Evolutionary conservation across 2,113 vertebrate species (phyloP).

Genomic region (Machaerirhynchus nigripectus): DNA sequence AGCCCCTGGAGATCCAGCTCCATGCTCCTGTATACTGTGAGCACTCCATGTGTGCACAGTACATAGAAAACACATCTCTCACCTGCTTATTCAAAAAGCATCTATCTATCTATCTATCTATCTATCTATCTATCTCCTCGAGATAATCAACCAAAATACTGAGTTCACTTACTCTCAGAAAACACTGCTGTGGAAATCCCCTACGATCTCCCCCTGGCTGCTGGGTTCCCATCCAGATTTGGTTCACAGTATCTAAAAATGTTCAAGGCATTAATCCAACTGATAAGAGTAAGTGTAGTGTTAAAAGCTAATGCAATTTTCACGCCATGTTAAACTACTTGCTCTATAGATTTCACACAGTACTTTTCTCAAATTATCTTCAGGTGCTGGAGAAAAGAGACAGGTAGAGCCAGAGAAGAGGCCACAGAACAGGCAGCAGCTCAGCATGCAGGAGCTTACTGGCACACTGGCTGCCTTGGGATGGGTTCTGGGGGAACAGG

Average conservation of each 20-base stretch:
- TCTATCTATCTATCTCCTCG: not conserved
- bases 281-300: not conserved
- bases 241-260: not conserved
- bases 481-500: not conserved
- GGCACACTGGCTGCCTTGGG: not conserved
- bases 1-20: not conserved
- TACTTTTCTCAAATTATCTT: not conserved
- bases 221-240: not conserved
- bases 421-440: accelerated
- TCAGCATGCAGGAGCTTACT: accelerated
- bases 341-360: not conserved
- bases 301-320: not conserved
- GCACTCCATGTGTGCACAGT: not conserved
- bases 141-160: not conserved
- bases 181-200: not conserved
- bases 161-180: not conserved
- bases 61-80: not conserved
- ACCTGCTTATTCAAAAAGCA: not conserved
- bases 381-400: not conserved
- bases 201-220: not conserved
- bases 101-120: no score
- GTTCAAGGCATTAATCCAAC: not conserved
- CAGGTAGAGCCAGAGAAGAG: not conserved
- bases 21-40: not conserved
- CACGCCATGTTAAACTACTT: not conserved